Conservation (phyloP, 1,140 invertebrate genomes). For the Pemphigus obesinymphae region DNA sequence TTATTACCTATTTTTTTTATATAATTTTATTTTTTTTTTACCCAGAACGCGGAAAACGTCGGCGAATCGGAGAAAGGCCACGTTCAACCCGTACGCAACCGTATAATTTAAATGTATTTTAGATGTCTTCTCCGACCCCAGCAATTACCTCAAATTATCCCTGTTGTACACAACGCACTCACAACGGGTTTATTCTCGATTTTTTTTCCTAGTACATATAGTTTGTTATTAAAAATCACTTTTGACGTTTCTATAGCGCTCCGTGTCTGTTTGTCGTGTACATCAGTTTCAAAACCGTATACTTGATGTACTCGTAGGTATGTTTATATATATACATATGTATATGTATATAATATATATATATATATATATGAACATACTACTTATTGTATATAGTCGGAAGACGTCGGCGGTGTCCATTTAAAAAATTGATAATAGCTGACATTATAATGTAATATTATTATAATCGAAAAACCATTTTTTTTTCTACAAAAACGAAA, state of each 20-base stretch:
- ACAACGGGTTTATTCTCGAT: slow-evolving; percentile 37
- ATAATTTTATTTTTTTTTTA: not conserved
- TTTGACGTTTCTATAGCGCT: slow-evolving; percentile 34
- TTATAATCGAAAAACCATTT: not conserved
- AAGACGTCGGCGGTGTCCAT: not conserved
- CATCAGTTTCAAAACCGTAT: slow-evolving; percentile 1
- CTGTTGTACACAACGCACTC: slow-evolving; percentile 9
- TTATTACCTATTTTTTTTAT: not conserved
- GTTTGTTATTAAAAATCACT: slow-evolving; percentile 42
- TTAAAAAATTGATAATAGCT: slow-evolving; percentile 18
- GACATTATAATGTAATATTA: slow-evolving; percentile 12
- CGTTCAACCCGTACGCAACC: slow-evolving; percentile 34
- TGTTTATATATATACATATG: not conserved
- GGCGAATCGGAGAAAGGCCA: slow-evolving; percentile 26
- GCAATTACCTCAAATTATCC: slow-evolving; percentile 42
- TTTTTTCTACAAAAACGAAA: not conserved
- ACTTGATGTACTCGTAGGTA: too few species aligned
- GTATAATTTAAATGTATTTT: slow-evolving; percentile 42
- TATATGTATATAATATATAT: not conserved
- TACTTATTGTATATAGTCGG: not conserved
- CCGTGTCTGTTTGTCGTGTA: not conserved
- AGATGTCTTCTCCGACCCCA: slow-evolving; percentile 35
- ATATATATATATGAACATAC: not conserved
- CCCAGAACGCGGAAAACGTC: slow-evolving; percentile 26
- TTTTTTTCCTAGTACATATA: slow-evolving; percentile 7